Base-by-base conservation (phyloP, 2,888 invertebrate genomes). In the Ichneumoninae sp. region DNA sequence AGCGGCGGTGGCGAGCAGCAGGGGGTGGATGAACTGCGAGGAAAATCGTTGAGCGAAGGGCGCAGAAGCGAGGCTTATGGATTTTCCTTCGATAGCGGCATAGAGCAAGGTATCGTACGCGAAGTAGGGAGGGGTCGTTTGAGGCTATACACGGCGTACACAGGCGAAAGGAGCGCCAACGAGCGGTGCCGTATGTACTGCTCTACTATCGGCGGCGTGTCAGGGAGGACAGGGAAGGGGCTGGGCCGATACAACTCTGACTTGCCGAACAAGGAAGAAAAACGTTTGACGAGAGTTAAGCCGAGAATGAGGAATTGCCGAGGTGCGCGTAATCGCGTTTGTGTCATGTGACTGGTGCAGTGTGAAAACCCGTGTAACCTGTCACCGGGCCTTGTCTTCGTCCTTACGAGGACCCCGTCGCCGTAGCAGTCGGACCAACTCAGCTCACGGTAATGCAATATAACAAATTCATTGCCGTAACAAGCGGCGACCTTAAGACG, bases 1-100 rank as follows among this genome's bases (percentile, higher is more conserved):
- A 57, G 57, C 36, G 22, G 57, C 74, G 30, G 30, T 22, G 22
- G 57, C 74, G 30, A 19, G 50, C 26, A 62, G 44, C 44, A 36
- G 66, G 52, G 79, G 74, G 71, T 71, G 80, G 30, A 68, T 80
- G 75, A 80, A 72, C 83, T 70, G 75, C 50, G 60, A 68, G 60
- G 79, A 81, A 79, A 78, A 79, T 66, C 7, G 26, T 66, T 75
- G 52, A 7, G 44, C 7, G 70, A 47, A 80, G 82, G 71, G 93
- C 93, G 93, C 93, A 93, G 92, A 90, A 93, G 93, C 93, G 89
- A 77, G 85, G 87, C 90, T 93, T 93, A 93, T 93, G 91, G 93
- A 93, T 93, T 93, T 93, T 93, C 92, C 91, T 89, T 84, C 40
- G 86, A 80, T 82, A 75, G 84, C 81, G 85, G 85, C 84, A 82